These are phyloP conservation scores for Neria commutata DNA, from an alignment of 2,888 invertebrate genomes.

Conservation along the genomic window DNA sequence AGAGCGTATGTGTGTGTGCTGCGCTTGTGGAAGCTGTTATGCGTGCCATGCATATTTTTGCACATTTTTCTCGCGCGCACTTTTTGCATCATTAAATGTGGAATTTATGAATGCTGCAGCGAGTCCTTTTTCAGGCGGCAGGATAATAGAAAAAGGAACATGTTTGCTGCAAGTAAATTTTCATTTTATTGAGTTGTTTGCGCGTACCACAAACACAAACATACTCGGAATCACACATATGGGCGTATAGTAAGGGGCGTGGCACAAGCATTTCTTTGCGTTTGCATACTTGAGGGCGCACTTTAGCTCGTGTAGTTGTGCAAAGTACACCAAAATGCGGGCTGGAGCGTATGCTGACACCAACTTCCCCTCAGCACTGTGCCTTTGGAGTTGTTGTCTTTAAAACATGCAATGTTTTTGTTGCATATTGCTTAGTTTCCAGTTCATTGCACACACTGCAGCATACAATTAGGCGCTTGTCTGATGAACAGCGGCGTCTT, in stretches of 20 bases:
- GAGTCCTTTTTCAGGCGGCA: constrained; percentile 22
- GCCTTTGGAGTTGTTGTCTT: constrained; percentile 17
- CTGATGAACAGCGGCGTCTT: no score
- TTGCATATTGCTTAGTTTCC: constrained; percentile 43
- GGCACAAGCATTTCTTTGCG: constrained; percentile 8
- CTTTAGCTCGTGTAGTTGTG: constrained; percentile 9
- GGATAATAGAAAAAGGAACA: not conserved
- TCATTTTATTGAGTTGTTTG: constrained; percentile 42
- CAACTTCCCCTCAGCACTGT: not conserved
- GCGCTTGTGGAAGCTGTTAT: constrained; percentile 12
- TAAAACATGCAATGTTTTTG: not conserved
- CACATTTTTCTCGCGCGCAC: constrained; percentile 51
- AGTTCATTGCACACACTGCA: constrained; percentile 46
- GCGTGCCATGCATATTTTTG: constrained; percentile 24
- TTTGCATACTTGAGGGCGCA: no score
- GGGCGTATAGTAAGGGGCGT: constrained; percentile 6
- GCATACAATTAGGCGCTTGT: not conserved
- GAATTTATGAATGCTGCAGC: constrained; percentile 53
- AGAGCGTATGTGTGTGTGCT: not conserved
- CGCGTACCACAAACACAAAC: constrained; percentile 10
- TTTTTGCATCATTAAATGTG: constrained; percentile 60
- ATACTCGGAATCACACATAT: not conserved
- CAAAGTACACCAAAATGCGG: not conserved
- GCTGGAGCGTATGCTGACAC: not conserved
- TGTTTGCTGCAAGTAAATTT: constrained; percentile 33